Percentiles rank a stretch among this genome's conserved stretches.
phyloP scores from a whole-genome alignment of 2,797 vertebrate species.

The Sebastes oblongus region DNA sequence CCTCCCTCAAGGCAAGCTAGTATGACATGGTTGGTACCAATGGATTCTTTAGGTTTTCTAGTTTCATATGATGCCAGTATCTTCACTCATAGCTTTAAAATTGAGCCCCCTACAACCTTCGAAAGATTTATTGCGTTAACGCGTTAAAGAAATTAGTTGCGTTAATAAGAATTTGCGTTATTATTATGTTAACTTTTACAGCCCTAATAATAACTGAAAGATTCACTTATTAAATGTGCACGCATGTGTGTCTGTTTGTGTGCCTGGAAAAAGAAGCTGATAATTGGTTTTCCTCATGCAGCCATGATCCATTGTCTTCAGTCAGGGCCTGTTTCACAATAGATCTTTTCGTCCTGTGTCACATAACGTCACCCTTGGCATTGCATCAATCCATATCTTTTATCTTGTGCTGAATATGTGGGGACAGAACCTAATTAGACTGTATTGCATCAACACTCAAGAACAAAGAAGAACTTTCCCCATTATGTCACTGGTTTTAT shows the following conservation, averaged over 20 bases:
- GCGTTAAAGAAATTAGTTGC: too few species aligned
- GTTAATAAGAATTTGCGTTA: too few species aligned
- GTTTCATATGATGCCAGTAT: too few species aligned
- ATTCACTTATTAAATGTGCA: slow-evolving; percentile 3
- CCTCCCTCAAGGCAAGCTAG: too few species aligned
- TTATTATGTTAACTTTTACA: too few species aligned
- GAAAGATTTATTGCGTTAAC: too few species aligned
- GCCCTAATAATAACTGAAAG: background rate
- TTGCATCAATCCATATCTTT: slow-evolving; percentile 39
- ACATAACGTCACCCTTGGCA: slow-evolving; percentile 31
- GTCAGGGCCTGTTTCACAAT: slow-evolving; percentile 8
- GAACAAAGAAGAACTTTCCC: slow-evolving; percentile 23
- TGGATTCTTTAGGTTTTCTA: too few species aligned
- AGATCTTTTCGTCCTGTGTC: slow-evolving; percentile 10
- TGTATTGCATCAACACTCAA: slow-evolving; percentile 26
- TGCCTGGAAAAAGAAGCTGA: background rate
- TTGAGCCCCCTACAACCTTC: too few species aligned
- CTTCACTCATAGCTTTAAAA: too few species aligned
- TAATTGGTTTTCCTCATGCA: background rate
- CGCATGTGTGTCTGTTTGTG: background rate
- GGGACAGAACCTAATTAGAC: slow-evolving; percentile 13
- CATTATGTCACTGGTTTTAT: slow-evolving; percentile 30
- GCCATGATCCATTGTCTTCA: slow-evolving; percentile 2
- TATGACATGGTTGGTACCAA: too few species aligned
- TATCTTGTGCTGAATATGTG: slow-evolving; percentile 9